A percentile compares a stretch with the other conserved stretches of the same genome.
These are phyloP conservation scores for Scolopax mira DNA, from an alignment of 2,113 vertebrate species.

Conservation along the genomic window DNA sequence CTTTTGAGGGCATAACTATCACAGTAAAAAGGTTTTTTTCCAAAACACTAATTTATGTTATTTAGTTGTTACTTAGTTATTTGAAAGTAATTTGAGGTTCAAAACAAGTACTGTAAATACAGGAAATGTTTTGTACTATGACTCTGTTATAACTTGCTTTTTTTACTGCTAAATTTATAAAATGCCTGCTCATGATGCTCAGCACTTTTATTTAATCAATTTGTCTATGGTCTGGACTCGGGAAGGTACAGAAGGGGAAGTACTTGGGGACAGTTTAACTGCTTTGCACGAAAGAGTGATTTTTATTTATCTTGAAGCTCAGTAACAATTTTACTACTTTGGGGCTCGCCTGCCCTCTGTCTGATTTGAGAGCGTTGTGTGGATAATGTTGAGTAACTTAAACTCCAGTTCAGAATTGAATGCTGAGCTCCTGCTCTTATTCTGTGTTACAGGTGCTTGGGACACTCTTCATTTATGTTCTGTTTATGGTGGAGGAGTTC, in stretches of 20 bases:
- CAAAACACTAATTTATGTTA: background rate
- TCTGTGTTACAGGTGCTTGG: conserved; percentile 85
- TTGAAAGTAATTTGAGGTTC: background rate
- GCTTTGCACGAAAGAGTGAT: background rate
- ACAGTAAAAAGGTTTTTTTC: background rate
- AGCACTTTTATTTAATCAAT: background rate
- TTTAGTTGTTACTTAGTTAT: background rate
- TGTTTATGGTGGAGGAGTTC: conserved; percentile 99
- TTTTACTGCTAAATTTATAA: background rate
- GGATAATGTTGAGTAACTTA: background rate
- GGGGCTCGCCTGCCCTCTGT: background rate
- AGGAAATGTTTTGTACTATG: background rate
- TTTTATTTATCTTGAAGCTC: background rate
- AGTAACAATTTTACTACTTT: background rate
- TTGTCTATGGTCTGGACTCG: background rate
- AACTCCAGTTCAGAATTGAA: background rate
- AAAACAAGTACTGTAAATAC: background rate
- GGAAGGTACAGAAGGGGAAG: background rate
- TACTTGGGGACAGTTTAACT: background rate
- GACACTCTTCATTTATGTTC: conserved; percentile 93
- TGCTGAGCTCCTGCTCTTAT: background rate
- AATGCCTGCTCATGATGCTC: background rate
- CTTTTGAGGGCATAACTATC: background rate
- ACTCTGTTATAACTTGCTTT: background rate
- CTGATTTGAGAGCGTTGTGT: fast-evolving